Percentiles rank a stretch among this genome's conserved stretches.
Evolutionary conservation across 1,140 invertebrate genomes (phyloP).

Genomic region (Ctenoplectra terminalis): DNA sequence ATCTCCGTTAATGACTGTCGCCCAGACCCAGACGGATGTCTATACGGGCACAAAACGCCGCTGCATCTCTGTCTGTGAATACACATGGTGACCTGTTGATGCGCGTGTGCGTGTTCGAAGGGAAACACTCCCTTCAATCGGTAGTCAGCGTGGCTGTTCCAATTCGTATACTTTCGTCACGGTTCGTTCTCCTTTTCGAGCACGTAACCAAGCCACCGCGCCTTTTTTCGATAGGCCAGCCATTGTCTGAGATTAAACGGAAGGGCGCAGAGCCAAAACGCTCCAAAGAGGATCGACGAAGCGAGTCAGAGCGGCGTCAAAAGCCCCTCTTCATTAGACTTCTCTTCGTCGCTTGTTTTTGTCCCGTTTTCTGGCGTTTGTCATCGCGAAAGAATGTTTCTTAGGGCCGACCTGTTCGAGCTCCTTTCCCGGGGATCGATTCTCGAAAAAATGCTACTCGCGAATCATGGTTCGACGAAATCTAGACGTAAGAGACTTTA

Average conservation of each 20-base stretch:
- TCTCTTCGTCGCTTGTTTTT: background rate
- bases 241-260: slow-evolving; percentile 62
- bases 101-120: slow-evolving; percentile 5
- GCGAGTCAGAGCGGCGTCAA: slow-evolving; percentile 8
- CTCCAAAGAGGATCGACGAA: slow-evolving; percentile 33
- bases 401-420: no score
- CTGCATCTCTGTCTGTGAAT: background rate
- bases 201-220: background rate
- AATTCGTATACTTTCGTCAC: slow-evolving; percentile 29
- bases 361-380: background rate
- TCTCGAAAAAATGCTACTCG: background rate
- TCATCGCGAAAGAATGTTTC: background rate
- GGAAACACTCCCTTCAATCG: slow-evolving; percentile 48
- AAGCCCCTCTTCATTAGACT: slow-evolving; percentile 49
- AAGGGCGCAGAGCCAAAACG: slow-evolving; percentile 36
- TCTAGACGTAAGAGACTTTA: background rate
- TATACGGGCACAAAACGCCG: slow-evolving; percentile 20
- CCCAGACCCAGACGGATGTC: slow-evolving; percentile 37
- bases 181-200: slow-evolving; percentile 21
- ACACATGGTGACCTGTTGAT: background rate
- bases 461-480: background rate
- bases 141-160: slow-evolving; percentile 1
- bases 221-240: slow-evolving; percentile 29
- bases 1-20: slow-evolving; percentile 72
- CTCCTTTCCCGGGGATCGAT: background rate